These are phyloP conservation scores for Alethe castanea DNA, from an alignment of 2,113 vertebrate species.

Conservation along the genomic window DNA sequence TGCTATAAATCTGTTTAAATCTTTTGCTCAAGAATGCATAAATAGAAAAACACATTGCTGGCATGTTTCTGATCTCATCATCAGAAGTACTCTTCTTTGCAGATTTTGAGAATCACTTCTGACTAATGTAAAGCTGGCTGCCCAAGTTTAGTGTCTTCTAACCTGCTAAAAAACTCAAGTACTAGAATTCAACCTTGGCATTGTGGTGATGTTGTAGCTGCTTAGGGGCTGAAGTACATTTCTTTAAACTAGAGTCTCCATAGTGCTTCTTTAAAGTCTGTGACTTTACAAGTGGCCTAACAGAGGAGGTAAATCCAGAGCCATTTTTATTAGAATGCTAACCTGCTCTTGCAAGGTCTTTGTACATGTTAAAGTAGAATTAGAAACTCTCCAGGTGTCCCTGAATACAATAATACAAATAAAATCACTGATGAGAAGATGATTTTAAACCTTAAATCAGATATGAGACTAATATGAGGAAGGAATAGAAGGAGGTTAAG, in stretches of 20 bases:
- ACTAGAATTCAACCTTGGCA: neutral
- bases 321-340: neutral
- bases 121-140: neutral
- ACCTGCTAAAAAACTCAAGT: neutral
- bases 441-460: neutral
- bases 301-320: neutral
- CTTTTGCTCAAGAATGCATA: neutral
- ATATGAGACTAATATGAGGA: neutral
- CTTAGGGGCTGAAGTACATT: neutral
- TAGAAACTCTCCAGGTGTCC: neutral
- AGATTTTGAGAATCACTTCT: neutral
- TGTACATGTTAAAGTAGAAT: neutral
- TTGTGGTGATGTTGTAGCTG: fast-evolving
- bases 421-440: neutral
- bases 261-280: neutral
- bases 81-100: neutral
- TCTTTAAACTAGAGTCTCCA: neutral
- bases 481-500: neutral
- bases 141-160: neutral
- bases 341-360: neutral
- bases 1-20: neutral
- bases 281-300: neutral
- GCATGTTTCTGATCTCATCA: neutral
- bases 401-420: neutral
- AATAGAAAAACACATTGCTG: neutral